These are phyloP conservation scores for Acronicta leporina DNA, from an alignment of 2,888 invertebrate genomes.

Conservation along the genomic window DNA sequence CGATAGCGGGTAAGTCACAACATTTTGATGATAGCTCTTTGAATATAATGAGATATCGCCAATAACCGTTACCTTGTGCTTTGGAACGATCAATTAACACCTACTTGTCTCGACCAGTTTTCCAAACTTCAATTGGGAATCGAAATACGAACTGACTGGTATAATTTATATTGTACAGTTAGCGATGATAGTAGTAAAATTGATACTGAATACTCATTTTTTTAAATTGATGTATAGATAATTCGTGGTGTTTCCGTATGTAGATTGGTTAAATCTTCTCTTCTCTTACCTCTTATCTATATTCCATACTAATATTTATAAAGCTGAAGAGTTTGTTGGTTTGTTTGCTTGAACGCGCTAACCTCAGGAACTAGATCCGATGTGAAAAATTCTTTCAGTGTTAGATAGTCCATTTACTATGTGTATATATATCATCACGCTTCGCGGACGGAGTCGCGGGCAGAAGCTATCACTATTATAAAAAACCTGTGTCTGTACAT, in stretches of 20 bases:
- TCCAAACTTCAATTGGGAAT: conserved; percentile 49
- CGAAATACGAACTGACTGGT: conserved; percentile 38
- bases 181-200: conserved; percentile 33
- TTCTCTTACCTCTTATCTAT: neutral
- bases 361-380: no score
- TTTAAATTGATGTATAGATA: conserved; percentile 26
- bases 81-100: conserved; percentile 72
- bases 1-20: conserved; percentile 77
- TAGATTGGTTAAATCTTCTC: conserved; percentile 5
- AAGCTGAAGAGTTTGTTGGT: no score
- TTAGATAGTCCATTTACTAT: no score
- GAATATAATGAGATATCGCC: conserved; percentile 67
- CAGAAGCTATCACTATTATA: no score
- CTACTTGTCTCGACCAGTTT: conserved; percentile 60
- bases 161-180: conserved; percentile 55
- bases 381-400: no score
- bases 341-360: no score
- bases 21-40: conserved; percentile 73
- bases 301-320: no score
- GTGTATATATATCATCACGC: no score
- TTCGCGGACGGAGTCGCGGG: no score
- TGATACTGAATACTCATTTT: conserved; percentile 26
- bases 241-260: conserved; percentile 8
- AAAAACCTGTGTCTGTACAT: no score
- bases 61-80: conserved; percentile 60